Base-by-base conservation (phyloP, 2,888 invertebrate species). In the Chymomyza fuscimana region DNA sequence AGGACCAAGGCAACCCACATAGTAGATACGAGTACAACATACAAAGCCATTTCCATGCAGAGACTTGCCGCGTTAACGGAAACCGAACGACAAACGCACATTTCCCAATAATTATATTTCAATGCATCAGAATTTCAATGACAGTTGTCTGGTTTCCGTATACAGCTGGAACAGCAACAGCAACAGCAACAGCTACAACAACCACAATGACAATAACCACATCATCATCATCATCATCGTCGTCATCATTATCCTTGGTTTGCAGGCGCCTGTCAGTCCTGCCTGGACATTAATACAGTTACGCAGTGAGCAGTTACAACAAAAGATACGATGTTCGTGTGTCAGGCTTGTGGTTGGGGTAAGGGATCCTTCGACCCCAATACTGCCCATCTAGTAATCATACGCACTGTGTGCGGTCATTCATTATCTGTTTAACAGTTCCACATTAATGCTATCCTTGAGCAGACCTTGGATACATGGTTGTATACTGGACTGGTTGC, bases 91-190 rank as follows among this genome's bases (percentile, higher is more conserved):
- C 88, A 89, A 89, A 82, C 90, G 82, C 81, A 81, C 87, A 87
- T 89, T 90, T 89, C 87, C 87, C 90, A 89, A 89, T 89, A 89
- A 89, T 89, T 90, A 89, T 89, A 89, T 84, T 86, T 87, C 90
- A 89, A 87, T 90, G 87, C 83, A 87, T 83, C 90, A 87, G 86
- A 81, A 87, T 84, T 82, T 77, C 82, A 75, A 74, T 74, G 77
- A 76, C 83, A 87, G 78, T 89, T 88, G 86, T 80, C 77, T 81
- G 89, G 80, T 88, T 63, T 63, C 65, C 22, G 54, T 54, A 19
- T 54, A 22, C 22, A n/a, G 54, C 50, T 22, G 51, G 50, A 58
- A 50, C 29, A 59, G 59, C n/a, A 51, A 32, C 16, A 56, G 16
- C 56, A 58, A 50, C 29, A 59, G 59, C n/a, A 51, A 32, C 16